phyloP scores from a whole-genome alignment of 2,113 vertebrate species.

The Solea solea region DNA sequence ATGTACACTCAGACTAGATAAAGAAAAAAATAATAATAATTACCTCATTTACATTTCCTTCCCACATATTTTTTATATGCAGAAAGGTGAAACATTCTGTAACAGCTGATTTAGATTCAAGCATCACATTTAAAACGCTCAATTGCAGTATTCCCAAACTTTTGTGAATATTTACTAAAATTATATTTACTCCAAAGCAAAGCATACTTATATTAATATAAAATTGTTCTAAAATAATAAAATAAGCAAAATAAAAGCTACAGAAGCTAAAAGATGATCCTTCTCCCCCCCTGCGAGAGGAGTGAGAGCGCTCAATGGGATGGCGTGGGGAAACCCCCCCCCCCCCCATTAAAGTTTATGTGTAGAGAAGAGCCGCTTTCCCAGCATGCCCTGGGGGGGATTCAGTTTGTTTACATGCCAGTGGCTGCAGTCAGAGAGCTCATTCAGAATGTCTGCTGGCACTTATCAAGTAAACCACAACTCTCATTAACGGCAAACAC shows the following conservation, averaged over 20 bases:
- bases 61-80: background rate
- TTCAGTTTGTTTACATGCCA: slow-evolving; percentile 25
- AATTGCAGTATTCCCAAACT: too few relatives aligned
- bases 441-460: slow-evolving; percentile 9
- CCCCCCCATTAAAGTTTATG: slow-evolving; percentile 9
- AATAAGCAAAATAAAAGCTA: background rate
- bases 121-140: too few relatives aligned
- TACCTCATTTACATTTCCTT: background rate
- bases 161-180: too few relatives aligned
- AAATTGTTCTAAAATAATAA: too few relatives aligned
- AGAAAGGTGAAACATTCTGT: background rate
- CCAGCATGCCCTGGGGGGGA: slow-evolving; percentile 47
- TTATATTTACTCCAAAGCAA: too few relatives aligned
- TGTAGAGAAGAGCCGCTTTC: slow-evolving; percentile 32
- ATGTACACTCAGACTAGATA: slow-evolving; percentile 87
- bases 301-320: background rate
- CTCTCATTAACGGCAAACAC: slow-evolving; percentile 17
- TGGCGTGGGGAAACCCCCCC: slow-evolving; percentile 29
- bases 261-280: background rate
- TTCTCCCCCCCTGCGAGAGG: background rate
- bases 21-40: slow-evolving; percentile 22
- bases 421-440: slow-evolving; percentile 23
- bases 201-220: too few relatives aligned
- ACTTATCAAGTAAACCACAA: slow-evolving; percentile 14
- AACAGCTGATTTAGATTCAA: background rate